Base-by-base conservation (phyloP, 2,888 invertebrate species). In the Chrysodeixis includens region DNA sequence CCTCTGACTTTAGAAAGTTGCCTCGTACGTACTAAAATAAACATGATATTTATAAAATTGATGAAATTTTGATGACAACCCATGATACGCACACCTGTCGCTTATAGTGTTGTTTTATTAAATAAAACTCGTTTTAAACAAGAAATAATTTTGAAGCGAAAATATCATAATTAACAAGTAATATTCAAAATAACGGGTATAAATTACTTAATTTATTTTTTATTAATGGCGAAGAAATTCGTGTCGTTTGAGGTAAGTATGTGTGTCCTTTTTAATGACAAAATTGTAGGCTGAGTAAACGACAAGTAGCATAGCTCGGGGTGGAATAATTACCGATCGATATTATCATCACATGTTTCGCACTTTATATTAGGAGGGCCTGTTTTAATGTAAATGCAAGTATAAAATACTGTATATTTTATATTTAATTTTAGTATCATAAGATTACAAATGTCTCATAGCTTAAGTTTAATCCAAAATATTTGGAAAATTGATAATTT, bases 81-180 rank as follows among this genome's bases (percentile, higher is more conserved):
- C 18, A 10, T 32, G 40, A 40, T 40, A 40, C 20, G 10, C 44
- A 26, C 70, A 73, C 52, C 74, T 74, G 74, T 60, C 66, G 30
- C 14, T 12, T 30, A 52, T 44, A 26, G 30, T 26, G 40, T 16
- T 26, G 35, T 16, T 69, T 52, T 30, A 56, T 32, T 20, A n/a
- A 69, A 46, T 69, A 56, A 55, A 65, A 61, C 62, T 65, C 53
- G 76, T 71, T 79, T 80, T 62, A 70, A 54, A 61, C 61, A 58
- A 57, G 16, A 71, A 51, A 67, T 56, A 66, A 74, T 55, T 66
- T 58, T 62, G 12, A 49, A 62, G 51, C 18, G 44, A 30, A 26
- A 26, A 44, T 55, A 46, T 56, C 56, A 20, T 16, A 58, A 40
- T 40, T 40, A n/a, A 60, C 32, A 66, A 55, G 49, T 26, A 44